Evolutionary conservation across 1,140 invertebrate genomes (phyloP).

Genomic region (Rhagoletis zephyria): DNA sequence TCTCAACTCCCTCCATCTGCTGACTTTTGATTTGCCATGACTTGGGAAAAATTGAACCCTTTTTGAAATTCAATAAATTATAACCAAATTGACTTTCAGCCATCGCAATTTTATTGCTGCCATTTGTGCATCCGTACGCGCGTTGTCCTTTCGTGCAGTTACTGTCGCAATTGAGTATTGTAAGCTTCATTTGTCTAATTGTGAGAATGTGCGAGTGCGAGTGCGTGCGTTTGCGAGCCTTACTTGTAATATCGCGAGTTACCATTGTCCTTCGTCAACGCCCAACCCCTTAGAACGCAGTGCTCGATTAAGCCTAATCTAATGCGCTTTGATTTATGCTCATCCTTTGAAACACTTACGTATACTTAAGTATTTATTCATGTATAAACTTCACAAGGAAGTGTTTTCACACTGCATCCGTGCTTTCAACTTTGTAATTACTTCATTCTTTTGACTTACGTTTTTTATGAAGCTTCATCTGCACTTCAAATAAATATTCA

Average conservation of each 20-base stretch:
- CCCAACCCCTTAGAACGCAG: background rate
- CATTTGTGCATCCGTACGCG: background rate
- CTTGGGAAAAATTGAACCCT: conserved; percentile 56
- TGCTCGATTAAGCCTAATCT: background rate
- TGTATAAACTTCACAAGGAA: background rate
- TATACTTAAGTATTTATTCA: background rate
- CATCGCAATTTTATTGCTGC: conserved; percentile 56
- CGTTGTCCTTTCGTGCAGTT: background rate
- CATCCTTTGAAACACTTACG: background rate
- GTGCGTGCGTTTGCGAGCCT: background rate
- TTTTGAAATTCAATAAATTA: conserved; percentile 60
- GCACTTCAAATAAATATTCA: conserved; percentile 52
- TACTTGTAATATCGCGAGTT: background rate
- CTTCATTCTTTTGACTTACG: background rate
- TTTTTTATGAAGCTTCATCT: conserved; percentile 16
- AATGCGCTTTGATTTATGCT: conserved; percentile 17
- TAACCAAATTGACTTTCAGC: conserved; percentile 58
- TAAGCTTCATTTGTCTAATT: background rate
- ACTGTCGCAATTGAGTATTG: background rate
- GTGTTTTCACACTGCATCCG: background rate
- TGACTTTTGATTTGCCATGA: conserved; percentile 32
- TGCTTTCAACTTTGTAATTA: background rate
- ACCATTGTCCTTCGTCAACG: background rate
- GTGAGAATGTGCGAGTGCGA: background rate
- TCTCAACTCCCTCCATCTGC: background rate